Conservation (phyloP, 1,140 invertebrate genomes). For the Saccostrea echinata region DNA sequence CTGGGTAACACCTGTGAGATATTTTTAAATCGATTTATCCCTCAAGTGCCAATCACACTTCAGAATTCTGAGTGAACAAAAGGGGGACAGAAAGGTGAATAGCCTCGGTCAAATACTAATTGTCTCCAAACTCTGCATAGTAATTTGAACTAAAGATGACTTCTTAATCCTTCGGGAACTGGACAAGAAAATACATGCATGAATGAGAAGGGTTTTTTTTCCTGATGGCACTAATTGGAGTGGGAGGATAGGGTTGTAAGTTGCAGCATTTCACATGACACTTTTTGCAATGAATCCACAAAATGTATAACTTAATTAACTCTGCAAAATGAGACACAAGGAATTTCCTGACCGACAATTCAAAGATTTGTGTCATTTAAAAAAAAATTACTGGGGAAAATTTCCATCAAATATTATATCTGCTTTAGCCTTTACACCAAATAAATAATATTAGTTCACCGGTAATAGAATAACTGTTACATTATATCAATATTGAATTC, state of each 20-base stretch:
- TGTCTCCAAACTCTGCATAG: background rate
- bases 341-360: background rate
- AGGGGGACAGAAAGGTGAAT: background rate
- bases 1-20: background rate
- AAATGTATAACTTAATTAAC: background rate
- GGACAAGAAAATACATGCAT: background rate
- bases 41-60: background rate
- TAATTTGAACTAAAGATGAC: conserved; percentile 28
- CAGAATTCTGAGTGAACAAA: background rate
- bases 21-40: conserved; percentile 29
- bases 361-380: background rate
- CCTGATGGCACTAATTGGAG: conserved; percentile 7
- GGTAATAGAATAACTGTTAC: too few species aligned
- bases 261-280: conserved; percentile 20
- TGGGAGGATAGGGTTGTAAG: background rate
- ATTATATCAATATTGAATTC: background rate
- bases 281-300: background rate
- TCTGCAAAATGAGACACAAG: background rate
- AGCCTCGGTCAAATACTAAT: background rate
- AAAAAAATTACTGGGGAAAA: background rate
- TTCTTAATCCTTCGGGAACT: conserved; percentile 15
- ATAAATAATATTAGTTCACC: too few species aligned
- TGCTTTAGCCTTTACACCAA: too few species aligned
- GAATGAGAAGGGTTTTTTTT: background rate
- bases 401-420: background rate